Percentiles rank a stretch among this genome's conserved stretches.
phyloP scores from a whole-genome alignment of 1,140 invertebrate genomes.

The Drepana arcuata region DNA sequence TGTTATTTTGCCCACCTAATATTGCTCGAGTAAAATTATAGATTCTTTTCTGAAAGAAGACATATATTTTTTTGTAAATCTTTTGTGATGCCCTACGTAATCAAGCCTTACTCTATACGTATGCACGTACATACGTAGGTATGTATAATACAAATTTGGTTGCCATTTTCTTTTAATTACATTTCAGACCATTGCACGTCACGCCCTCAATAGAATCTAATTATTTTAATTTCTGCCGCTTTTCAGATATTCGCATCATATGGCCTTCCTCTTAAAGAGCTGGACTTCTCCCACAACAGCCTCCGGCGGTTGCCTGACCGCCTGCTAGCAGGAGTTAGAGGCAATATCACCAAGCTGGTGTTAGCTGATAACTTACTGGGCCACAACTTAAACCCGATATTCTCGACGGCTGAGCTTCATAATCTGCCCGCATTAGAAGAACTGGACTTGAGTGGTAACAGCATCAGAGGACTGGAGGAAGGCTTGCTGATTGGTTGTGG shows the following conservation, averaged over 20 bases:
- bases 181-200: too few relatives aligned
- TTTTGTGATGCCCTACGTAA: too few relatives aligned
- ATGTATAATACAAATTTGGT: too few relatives aligned
- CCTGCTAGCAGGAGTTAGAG: slow-evolving; percentile 77
- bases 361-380: slow-evolving; percentile 88
- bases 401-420: slow-evolving; percentile 87
- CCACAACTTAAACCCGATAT: slow-evolving; percentile 91
- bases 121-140: too few relatives aligned
- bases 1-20: too few relatives aligned
- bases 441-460: slow-evolving; percentile 85
- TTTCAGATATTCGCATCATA: slow-evolving; percentile 67
- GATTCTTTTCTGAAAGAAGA: too few relatives aligned
- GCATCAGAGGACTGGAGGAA: slow-evolving; percentile 85
- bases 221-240: slow-evolving; percentile 1
- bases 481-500: slow-evolving; percentile 87
- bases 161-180: too few relatives aligned
- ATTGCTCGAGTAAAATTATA: too few relatives aligned
- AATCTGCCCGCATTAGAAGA: slow-evolving; percentile 80
- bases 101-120: too few relatives aligned
- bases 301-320: slow-evolving; percentile 85
- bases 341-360: slow-evolving; percentile 79
- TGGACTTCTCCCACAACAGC: slow-evolving; percentile 88
- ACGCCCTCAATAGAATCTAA: too few relatives aligned
- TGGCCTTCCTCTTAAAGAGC: slow-evolving; percentile 77
- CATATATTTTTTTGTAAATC: too few relatives aligned